These are phyloP conservation scores for Chromis chromis DNA, from an alignment of 2,797 vertebrate genomes.

Conservation along the genomic window DNA sequence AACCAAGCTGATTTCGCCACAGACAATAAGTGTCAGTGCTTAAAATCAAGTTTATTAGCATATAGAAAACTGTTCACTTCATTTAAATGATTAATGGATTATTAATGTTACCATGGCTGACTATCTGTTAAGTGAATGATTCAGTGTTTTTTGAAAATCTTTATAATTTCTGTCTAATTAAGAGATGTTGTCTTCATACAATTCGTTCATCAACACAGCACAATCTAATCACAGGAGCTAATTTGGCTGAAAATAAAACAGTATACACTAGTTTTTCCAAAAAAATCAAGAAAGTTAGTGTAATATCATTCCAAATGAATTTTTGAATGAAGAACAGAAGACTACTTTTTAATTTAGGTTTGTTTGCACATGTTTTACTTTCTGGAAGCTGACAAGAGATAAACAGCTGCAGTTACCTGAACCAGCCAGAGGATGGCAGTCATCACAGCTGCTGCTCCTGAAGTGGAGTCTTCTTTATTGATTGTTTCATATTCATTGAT, in stretches of 20 bases:
- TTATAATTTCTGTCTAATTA: too few species aligned
- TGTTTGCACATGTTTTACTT: neutral
- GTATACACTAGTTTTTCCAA: neutral
- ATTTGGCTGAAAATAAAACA: neutral
- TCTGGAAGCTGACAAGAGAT: neutral
- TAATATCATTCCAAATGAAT: neutral
- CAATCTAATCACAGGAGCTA: neutral
- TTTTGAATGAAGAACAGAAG: neutral
- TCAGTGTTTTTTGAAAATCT: too few species aligned
- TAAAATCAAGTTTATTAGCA: too few species aligned
- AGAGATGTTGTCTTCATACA: neutral
- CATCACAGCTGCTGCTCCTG: constrained; percentile 25
- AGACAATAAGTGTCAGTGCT: too few species aligned
- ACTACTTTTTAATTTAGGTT: neutral
- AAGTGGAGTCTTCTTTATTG: constrained; percentile 37
- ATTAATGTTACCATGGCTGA: too few species aligned
- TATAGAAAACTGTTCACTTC: too few species aligned
- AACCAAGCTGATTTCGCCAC: too few species aligned
- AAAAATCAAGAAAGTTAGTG: neutral
- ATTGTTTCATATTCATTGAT: constrained; percentile 67
- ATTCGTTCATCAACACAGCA: neutral
- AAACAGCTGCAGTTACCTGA: neutral
- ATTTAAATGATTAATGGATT: too few species aligned
- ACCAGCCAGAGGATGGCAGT: constrained; percentile 40
- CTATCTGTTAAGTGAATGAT: too few species aligned